Conservation (phyloP, 1,140 invertebrate genomes). For the Augochlora pura region DNA sequence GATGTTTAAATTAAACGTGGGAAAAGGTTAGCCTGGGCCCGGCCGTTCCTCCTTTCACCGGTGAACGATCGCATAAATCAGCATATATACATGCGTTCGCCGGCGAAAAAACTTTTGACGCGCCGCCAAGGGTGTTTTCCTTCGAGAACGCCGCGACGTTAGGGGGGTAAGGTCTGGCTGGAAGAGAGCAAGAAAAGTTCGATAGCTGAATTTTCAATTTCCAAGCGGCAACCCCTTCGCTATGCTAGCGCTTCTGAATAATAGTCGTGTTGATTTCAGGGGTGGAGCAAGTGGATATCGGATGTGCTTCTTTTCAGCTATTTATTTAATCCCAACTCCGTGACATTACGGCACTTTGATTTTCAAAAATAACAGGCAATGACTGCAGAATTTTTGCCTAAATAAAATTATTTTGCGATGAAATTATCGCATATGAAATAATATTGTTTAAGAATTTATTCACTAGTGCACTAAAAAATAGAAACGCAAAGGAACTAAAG, state of each 20-base stretch:
- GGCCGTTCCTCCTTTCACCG: slow-evolving; percentile 59
- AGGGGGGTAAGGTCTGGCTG: slow-evolving; percentile 14
- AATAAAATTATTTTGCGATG: too few species aligned
- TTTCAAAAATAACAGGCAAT: too few species aligned
- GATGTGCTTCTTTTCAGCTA: neutral
- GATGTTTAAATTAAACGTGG: slow-evolving; percentile 68
- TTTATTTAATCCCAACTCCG: neutral
- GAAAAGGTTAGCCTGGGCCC: slow-evolving; percentile 65
- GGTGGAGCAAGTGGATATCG: slow-evolving; percentile 27
- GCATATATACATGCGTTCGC: slow-evolving; percentile 76
- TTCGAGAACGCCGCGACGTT: slow-evolving; percentile 33
- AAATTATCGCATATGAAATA: too few species aligned
- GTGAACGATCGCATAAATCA: slow-evolving; percentile 76
- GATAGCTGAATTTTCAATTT: slow-evolving; percentile 34
- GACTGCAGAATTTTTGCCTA: too few species aligned
- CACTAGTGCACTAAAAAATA: too few species aligned
- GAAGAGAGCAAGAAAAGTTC: slow-evolving; percentile 32
- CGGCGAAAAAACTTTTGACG: slow-evolving; percentile 74
- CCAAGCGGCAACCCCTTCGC: neutral
- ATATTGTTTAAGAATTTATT: too few species aligned
- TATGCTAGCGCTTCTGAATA: neutral
- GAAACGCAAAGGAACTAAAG: too few species aligned
- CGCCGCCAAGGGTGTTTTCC: slow-evolving; percentile 63
- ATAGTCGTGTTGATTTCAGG: slow-evolving; percentile 5
- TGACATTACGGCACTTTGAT: neutral